Conservation (phyloP, 2,797 vertebrate genomes). For the Neomorphus geoffroyi region DNA sequence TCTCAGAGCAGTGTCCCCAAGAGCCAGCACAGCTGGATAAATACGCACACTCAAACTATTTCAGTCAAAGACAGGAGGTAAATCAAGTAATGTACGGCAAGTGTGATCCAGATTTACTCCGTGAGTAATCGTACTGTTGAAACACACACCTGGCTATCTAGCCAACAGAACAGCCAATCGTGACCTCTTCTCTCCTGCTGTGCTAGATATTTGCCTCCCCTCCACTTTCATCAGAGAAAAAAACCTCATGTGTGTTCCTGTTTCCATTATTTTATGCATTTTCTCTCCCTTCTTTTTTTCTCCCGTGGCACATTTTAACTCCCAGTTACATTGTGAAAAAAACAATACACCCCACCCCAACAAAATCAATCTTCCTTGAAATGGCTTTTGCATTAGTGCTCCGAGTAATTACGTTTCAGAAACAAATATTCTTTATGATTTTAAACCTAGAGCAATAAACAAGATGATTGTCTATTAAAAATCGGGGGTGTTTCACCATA, state of each 20-base stretch:
- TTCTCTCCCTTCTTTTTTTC: background rate
- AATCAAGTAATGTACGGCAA: background rate
- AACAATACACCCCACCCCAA: background rate
- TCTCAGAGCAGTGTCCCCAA: background rate
- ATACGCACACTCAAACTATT: background rate
- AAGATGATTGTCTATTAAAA: background rate
- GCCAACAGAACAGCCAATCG: background rate
- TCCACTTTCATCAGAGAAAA: background rate
- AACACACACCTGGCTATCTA: background rate
- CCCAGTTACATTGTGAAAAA: background rate
- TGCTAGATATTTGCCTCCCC: background rate
- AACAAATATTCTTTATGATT: background rate
- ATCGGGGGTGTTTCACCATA: background rate
- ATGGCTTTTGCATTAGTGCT: background rate
- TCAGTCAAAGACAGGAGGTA: background rate
- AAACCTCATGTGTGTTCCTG: accelerated
- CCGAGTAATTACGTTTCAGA: background rate
- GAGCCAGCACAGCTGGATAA: background rate
- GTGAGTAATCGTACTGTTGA: background rate
- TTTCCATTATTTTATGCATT: background rate
- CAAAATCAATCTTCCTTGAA: background rate
- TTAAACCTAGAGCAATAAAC: background rate
- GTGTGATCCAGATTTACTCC: background rate
- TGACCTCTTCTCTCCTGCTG: background rate
- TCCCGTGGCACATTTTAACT: background rate